Conservation (phyloP, 2,888 invertebrate genomes). For the Cosmia trapezina region DNA sequence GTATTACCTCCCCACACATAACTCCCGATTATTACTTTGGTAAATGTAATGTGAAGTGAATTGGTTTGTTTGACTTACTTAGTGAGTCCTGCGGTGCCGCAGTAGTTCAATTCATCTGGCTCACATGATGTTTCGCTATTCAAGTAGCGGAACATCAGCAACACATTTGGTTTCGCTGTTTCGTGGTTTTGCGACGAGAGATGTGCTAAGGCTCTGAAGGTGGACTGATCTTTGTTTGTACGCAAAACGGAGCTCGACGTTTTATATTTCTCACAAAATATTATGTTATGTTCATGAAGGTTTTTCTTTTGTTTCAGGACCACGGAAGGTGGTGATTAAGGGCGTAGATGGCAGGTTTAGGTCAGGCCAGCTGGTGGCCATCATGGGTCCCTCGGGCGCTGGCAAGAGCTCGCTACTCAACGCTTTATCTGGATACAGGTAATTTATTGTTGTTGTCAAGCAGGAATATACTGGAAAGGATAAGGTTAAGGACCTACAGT, state of each 20-base stretch:
- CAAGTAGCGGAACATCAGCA: no score
- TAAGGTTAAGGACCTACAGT: no score
- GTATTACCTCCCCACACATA: not conserved
- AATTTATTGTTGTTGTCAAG: not conserved
- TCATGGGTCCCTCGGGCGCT: constrained; percentile 93
- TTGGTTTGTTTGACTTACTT: not conserved
- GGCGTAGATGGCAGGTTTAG: constrained; percentile 91
- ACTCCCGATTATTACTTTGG: not conserved
- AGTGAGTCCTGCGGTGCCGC: no score
- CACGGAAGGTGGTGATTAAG: constrained; percentile 90
- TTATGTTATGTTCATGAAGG: no score
- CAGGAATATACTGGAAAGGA: not conserved
- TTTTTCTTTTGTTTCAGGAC: constrained; percentile 81
- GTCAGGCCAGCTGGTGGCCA: constrained; percentile 92
- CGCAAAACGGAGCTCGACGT: not conserved
- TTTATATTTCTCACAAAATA: no score
- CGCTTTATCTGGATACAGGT: constrained; percentile 94
- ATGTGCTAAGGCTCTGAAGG: no score
- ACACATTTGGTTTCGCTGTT: no score
- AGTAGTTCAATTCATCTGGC: no score
- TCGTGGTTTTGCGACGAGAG: no score
- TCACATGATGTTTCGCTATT: no score
- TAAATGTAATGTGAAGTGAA: not conserved
- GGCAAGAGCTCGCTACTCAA: constrained; percentile 95
- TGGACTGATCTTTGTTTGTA: no score